Conservation (phyloP, 2,113 vertebrate species). For the Calypte anna region DNA sequence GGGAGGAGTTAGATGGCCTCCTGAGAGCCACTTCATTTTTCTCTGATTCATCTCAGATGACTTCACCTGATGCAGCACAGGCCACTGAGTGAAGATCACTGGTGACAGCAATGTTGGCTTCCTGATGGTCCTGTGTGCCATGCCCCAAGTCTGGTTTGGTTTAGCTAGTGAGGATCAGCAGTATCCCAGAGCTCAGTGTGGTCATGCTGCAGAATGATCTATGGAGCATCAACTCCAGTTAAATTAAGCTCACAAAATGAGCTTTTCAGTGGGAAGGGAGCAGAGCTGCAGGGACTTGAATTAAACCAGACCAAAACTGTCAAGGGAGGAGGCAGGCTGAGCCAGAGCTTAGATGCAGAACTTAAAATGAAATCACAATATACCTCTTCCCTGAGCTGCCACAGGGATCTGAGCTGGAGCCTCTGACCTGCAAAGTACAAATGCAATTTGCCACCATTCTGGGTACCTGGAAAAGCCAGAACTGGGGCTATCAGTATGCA, state of each 20-base stretch:
- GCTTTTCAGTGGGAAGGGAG: neutral
- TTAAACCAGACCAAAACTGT: neutral
- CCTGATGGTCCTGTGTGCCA: neutral
- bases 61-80: neutral
- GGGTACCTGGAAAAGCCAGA: neutral
- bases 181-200: neutral
- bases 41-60: neutral
- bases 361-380: neutral
- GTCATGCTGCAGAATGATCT: neutral
- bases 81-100: neutral
- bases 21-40: neutral
- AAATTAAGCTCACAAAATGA: neutral
- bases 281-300: neutral
- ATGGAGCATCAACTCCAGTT: neutral
- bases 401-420: neutral
- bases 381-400: neutral
- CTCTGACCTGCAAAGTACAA: neutral
- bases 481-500: neutral
- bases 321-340: neutral
- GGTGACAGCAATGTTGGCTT: accelerated
- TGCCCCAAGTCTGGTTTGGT: neutral
- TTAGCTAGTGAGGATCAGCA: neutral
- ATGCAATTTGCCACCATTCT: neutral
- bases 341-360: neutral
- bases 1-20: neutral